Evolutionary conservation across 2,797 vertebrate species (phyloP).

Genomic region (Orientallactaga sibirica): DNA sequence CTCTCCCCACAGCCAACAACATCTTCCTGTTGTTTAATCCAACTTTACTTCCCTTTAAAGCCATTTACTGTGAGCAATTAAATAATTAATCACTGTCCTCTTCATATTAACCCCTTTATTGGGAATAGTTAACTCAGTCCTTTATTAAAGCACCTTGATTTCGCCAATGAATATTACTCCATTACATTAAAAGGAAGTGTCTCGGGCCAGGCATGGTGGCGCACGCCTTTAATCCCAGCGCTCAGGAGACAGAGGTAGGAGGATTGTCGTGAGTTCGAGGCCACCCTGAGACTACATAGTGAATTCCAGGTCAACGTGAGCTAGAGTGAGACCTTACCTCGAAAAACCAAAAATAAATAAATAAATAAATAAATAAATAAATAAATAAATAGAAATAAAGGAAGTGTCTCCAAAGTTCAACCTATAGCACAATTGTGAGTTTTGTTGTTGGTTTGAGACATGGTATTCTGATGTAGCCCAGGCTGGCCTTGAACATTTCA

Average conservation of each 20-base stretch:
- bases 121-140: not conserved
- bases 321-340: too few species aligned
- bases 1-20: constrained; percentile 47
- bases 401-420: not conserved
- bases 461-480: not conserved
- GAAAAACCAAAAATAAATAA: too few species aligned
- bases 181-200: constrained; percentile 16
- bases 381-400: not conserved
- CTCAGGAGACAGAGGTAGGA: too few species aligned
- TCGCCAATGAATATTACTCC: not conserved
- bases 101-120: constrained; percentile 21
- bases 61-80: constrained; percentile 74
- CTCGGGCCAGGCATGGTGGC: not conserved
- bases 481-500: not conserved
- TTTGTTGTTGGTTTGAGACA: not conserved
- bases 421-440: not conserved
- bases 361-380: too few species aligned
- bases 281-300: too few species aligned
- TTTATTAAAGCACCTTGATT: not conserved
- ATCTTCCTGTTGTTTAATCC: constrained; percentile 77
- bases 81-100: constrained; percentile 59
- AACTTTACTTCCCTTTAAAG: constrained; percentile 70
- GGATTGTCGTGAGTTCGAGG: too few species aligned
- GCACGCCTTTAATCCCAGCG: too few species aligned
- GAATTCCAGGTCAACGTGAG: too few species aligned